Percentiles rank a stretch among this genome's conserved stretches.
Evolutionary conservation across 2,888 invertebrate genomes (phyloP).

Genomic region (Phyllotreta cruciferae): DNA sequence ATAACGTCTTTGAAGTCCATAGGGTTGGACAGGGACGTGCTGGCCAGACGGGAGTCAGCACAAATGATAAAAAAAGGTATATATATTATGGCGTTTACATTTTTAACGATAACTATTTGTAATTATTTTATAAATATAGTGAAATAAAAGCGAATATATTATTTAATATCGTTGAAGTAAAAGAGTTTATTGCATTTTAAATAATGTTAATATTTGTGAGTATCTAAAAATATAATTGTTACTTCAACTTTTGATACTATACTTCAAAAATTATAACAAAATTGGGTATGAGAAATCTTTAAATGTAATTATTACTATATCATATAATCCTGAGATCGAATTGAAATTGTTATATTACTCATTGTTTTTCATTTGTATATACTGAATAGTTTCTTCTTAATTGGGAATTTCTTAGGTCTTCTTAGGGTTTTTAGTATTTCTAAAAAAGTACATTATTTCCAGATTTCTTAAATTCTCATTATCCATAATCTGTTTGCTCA

Average conservation of each 20-base stretch:
- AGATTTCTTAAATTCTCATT: no score
- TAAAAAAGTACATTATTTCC: no score
- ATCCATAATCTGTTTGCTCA: no score
- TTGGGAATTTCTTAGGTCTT: no score
- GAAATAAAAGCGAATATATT: conserved; percentile 5
- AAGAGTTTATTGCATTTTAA: not conserved
- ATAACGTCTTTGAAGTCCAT: conserved; percentile 24
- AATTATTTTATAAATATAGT: conserved; percentile 4
- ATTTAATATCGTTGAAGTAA: conserved; percentile 1
- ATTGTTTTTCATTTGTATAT: no score
- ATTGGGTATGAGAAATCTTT: no score
- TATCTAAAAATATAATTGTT: not conserved
- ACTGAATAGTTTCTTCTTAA: no score
- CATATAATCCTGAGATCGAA: no score
- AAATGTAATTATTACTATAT: no score
- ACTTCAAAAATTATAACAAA: no score
- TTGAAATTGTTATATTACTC: no score
- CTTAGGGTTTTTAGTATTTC: no score
- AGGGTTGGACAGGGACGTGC: conserved; percentile 12
- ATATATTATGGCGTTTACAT: not conserved
- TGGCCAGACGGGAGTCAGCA: conserved; percentile 1
- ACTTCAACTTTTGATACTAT: not conserved
- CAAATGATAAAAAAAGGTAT: conserved; percentile 22
- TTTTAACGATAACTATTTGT: conserved; percentile 1
- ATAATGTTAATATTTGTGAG: not conserved